These are phyloP conservation scores for Diceros bicornis DNA, from an alignment of 2,797 vertebrate species.

Conservation along the genomic window DNA sequence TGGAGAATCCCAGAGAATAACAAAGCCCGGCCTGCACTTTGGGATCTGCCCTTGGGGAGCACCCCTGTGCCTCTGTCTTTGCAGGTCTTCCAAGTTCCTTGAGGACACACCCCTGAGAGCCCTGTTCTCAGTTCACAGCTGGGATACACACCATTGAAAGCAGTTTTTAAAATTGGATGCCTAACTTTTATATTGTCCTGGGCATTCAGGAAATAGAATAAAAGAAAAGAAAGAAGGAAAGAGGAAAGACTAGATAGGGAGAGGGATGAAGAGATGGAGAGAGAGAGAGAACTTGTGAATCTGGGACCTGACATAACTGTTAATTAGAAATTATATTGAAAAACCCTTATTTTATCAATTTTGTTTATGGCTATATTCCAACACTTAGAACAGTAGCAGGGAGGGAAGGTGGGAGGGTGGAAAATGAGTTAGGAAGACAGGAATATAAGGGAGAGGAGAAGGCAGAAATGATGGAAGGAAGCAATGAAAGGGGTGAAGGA, in stretches of 20 bases:
- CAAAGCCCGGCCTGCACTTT: too few species aligned
- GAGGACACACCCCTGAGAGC: rapidly evolving
- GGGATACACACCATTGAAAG: rapidly evolving
- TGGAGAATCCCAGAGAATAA: too few species aligned
- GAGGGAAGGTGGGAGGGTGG: not conserved
- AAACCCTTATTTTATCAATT: not conserved
- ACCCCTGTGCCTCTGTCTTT: too few species aligned
- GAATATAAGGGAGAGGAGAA: not conserved
- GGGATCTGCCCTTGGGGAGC: too few species aligned
- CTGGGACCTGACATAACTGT: not conserved
- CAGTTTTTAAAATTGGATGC: not conserved
- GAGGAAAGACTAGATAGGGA: too few species aligned
- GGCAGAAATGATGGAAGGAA: not conserved
- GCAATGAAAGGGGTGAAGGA: not conserved
- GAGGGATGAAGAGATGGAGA: too few species aligned
- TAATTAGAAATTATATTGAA: not conserved
- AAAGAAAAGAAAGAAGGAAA: not conserved
- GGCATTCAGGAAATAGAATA: rapidly evolving
- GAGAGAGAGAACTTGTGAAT: not conserved
- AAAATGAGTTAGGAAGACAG: not conserved
- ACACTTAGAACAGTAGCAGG: not conserved
- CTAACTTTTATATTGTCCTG: not conserved
- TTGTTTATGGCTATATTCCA: not conserved
- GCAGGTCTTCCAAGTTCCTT: rapidly evolving
- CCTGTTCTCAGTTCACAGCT: not conserved